These are phyloP conservation scores for Gila robusta DNA, from an alignment of 2,797 vertebrate genomes.

Conservation along the genomic window DNA sequence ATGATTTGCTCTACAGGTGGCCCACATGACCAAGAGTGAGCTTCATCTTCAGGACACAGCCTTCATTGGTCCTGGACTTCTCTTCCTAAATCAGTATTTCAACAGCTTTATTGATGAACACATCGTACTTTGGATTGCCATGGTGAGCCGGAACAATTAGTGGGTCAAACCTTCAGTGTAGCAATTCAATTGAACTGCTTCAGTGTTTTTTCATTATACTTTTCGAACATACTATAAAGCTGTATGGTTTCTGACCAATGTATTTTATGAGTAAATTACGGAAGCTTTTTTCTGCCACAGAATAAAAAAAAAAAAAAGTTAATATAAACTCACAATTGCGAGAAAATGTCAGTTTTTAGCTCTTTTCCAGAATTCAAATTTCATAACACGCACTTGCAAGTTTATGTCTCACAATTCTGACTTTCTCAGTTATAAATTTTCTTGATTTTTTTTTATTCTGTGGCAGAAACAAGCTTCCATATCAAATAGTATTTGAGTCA, in stretches of 20 bases:
- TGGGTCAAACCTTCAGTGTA: background rate
- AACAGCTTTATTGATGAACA: constrained; percentile 94
- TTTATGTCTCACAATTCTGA: background rate
- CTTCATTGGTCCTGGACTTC: constrained; percentile 93
- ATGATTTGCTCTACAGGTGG: constrained; percentile 78
- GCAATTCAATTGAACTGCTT: background rate
- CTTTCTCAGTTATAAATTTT: too few species aligned
- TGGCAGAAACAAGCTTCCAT: background rate
- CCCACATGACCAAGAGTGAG: constrained; percentile 98
- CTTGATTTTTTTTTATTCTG: background rate
- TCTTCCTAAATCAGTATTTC: constrained; percentile 98
- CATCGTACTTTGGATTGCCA: constrained; percentile 91
- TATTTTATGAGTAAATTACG: background rate
- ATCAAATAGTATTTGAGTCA: background rate
- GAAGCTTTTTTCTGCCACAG: background rate
- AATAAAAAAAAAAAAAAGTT: background rate
- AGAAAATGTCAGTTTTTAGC: too few species aligned
- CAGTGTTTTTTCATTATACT: background rate
- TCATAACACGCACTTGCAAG: background rate
- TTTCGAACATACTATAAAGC: background rate
- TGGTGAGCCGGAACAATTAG: constrained; percentile 81
- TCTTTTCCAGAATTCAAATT: background rate
- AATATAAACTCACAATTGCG: too few species aligned
- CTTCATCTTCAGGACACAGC: constrained; percentile 91
- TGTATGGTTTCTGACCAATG: background rate